Conservation (phyloP, 35 echinoderm and acorn worm species). For the Apostichopus californicus region DNA sequence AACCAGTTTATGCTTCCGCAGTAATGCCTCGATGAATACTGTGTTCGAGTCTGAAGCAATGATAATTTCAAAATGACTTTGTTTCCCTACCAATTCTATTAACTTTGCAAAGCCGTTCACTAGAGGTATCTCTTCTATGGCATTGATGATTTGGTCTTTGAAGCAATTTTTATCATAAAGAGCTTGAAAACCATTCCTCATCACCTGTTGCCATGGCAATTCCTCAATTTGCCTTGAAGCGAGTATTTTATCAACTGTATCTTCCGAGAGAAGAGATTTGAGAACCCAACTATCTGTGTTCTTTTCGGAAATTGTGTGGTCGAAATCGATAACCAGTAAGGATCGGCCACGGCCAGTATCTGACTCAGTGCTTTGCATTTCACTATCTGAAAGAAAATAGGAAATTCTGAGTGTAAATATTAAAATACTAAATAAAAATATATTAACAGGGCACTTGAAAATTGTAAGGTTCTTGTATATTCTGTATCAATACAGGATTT, state of each 20-base stretch:
- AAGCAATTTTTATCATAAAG: background rate
- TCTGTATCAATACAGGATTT: too few species aligned
- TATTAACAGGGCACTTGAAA: too few species aligned
- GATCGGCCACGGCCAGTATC: background rate
- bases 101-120: conserved; percentile 47
- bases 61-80: conserved; percentile 14
- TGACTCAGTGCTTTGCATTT: background rate
- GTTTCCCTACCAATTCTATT: conserved; percentile 5
- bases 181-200: conserved; percentile 49
- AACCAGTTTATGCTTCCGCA: conserved; percentile 17
- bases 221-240: background rate
- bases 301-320: conserved; percentile 59
- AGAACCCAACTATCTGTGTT: conserved; percentile 48
- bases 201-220: conserved; percentile 20
- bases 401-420: background rate
- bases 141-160: conserved; percentile 34
- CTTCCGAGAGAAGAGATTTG: conserved; percentile 17
- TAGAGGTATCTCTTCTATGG: conserved; percentile 27
- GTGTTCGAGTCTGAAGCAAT: conserved; percentile 63
- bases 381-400: background rate
- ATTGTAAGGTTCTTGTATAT: too few species aligned
- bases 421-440: too few species aligned
- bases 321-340: conserved; percentile 61
- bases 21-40: conserved; percentile 49
- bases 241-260: conserved; percentile 26